Percentiles rank a stretch among this genome's conserved stretches.
These are phyloP conservation scores for Drepana falcataria DNA, from an alignment of 2,888 invertebrate genomes.

Conservation along the genomic window DNA sequence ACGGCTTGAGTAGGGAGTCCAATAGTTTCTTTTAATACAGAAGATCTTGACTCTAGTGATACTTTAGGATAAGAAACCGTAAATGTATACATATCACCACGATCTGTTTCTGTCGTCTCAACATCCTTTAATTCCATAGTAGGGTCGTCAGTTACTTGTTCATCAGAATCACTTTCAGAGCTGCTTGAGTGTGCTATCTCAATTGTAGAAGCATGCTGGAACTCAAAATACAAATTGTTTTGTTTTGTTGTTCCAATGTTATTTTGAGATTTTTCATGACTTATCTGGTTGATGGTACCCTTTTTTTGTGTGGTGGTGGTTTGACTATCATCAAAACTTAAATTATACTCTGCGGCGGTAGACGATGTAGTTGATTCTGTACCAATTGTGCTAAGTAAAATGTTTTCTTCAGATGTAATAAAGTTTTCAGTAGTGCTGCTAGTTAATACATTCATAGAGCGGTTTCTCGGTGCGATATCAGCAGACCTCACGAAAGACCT, in stretches of 20 bases:
- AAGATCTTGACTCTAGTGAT: slow-evolving; percentile 37
- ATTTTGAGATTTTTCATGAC: not conserved
- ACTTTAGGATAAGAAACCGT: slow-evolving; percentile 20
- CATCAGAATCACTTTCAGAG: slow-evolving; percentile 21
- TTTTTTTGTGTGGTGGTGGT: too few relatives aligned
- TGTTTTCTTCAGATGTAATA: not conserved
- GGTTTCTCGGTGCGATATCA: slow-evolving; percentile 3
- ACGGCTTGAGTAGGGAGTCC: slow-evolving; percentile 3
- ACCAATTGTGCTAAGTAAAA: not conserved
- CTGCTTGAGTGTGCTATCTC: slow-evolving; percentile 31
- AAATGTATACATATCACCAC: slow-evolving; percentile 26
- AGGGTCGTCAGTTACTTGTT: slow-evolving; percentile 32
- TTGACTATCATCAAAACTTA: too few relatives aligned
- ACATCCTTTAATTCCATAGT: slow-evolving; percentile 11
- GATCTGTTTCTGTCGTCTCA: slow-evolving; percentile 12
- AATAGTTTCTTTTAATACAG: slow-evolving; percentile 16
- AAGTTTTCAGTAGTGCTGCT: slow-evolving; percentile 1
- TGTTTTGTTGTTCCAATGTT: not conserved
- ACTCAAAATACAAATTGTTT: slow-evolving; percentile 9
- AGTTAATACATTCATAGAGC: slow-evolving; percentile 10
- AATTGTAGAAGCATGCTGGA: slow-evolving; percentile 36
- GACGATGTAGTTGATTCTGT: not conserved
- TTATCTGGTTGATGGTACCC: too few relatives aligned
- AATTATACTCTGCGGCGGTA: too few relatives aligned
- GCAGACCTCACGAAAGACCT: slow-evolving; percentile 27